These are phyloP conservation scores for Perizoma flavofasciatum DNA, from an alignment of 2,888 invertebrate species.

Conservation along the genomic window DNA sequence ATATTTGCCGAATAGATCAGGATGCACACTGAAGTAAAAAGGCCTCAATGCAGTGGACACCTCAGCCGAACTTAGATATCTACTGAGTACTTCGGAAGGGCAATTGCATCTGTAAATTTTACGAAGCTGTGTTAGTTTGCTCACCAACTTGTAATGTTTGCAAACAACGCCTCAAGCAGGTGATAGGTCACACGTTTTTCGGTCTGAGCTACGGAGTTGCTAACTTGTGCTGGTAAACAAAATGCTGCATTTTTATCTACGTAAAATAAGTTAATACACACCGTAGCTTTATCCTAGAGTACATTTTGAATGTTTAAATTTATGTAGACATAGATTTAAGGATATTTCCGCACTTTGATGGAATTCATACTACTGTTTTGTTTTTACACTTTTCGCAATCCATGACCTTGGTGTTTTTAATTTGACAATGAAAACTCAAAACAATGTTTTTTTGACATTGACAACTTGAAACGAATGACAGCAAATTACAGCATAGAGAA, in stretches of 20 bases:
- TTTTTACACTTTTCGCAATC: slow-evolving; percentile 27
- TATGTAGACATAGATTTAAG: slow-evolving; percentile 16
- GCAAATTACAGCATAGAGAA: too few species aligned
- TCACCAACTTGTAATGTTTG: neutral
- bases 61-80: slow-evolving; percentile 89
- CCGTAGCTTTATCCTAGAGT: slow-evolving; percentile 72
- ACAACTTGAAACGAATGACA: slow-evolving; percentile 7
- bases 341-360: slow-evolving; percentile 42
- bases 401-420: slow-evolving; percentile 31
- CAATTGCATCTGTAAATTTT: slow-evolving; percentile 49
- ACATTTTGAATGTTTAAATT: slow-evolving; percentile 57
- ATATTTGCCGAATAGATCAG: slow-evolving; percentile 96
- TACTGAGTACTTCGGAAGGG: slow-evolving; percentile 55
- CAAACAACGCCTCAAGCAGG: neutral
- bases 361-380: slow-evolving; percentile 1
- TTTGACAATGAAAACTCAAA: too few species aligned
- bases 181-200: neutral
- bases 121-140: neutral
- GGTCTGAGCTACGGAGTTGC: too few species aligned
- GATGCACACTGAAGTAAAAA: slow-evolving; percentile 97
- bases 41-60: slow-evolving; percentile 95
- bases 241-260: neutral
- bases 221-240: neutral
- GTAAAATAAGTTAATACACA: slow-evolving; percentile 33
- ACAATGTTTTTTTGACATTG: slow-evolving; percentile 1